phyloP scores from a whole-genome alignment of 2,797 vertebrate genomes.

The Eulemur albifrons region DNA sequence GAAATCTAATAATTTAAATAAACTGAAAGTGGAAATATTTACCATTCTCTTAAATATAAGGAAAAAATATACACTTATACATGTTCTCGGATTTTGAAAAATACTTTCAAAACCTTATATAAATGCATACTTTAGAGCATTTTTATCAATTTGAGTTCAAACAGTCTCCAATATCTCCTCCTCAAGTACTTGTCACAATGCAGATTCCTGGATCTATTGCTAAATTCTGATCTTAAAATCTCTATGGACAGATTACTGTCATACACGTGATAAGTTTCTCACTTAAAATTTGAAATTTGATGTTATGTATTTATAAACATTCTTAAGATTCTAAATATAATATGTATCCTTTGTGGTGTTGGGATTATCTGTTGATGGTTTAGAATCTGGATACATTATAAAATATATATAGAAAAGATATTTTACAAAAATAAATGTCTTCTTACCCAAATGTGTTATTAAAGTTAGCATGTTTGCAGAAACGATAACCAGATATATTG shows the following conservation, averaged over 20 bases:
- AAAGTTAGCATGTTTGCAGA: background rate
- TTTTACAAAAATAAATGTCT: background rate
- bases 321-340: background rate
- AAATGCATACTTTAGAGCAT: background rate
- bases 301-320: background rate
- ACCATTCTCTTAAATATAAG: background rate
- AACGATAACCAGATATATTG: background rate
- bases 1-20: background rate
- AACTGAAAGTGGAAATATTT: background rate
- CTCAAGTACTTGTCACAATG: fast-evolving
- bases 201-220: background rate
- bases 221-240: background rate
- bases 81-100: background rate
- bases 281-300: background rate
- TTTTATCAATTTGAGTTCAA: background rate
- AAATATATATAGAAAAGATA: background rate
- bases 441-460: slow-evolving; percentile 19
- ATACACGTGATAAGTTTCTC: background rate
- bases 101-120: background rate
- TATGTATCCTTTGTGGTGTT: background rate
- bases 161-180: background rate
- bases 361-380: background rate
- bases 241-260: background rate
- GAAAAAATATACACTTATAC: background rate
- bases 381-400: background rate